Base-by-base conservation (phyloP, 2,888 invertebrate species). In the Oxyteleia sp. region DNA sequence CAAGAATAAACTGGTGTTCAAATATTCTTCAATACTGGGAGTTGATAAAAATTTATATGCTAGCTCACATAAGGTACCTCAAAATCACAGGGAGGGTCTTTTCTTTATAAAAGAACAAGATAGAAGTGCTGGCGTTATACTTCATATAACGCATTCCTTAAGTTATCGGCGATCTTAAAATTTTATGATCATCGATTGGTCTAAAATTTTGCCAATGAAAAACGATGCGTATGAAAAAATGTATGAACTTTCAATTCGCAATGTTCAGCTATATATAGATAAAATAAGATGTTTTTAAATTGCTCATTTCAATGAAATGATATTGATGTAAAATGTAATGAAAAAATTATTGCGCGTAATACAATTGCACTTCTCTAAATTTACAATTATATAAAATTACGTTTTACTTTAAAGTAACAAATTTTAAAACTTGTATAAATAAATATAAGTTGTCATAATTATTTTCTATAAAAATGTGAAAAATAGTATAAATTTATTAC, bases 121-220 rank as follows among this genome's bases (percentile, higher is more conserved):
- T 69, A 32, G 45, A 57, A 57, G 55, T 11, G 32, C 18, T 29
- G 45, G 18, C 35, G 57, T 69, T 47, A 57, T 45, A 47, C 69
- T 69, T 69, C 69, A 47, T 47, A 45, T 57, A 43, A 55, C 45
- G 43, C 57, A 57, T 69, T 57, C 57, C 45, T 53, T 32, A 47
- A 69, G 55, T 47, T 66, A 69, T 57, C 69, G 45, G 15, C 13
- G n/a, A 69, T 69, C 69, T 69, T 57, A 69, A 69, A 69, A 57
- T 69, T 69, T 69, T 69, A 69, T 57, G 69, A 57, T 57, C 57
- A 57, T 69, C 69, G 57, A 69, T 55, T 69, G 55, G 55, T 47
- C 69, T 47, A 29, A 57, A 45, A 57, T 69, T 63, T 57, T 35
- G n/a, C 15, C 32, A 57, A 45, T 68, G 43, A 45, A 69, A 57